Base-by-base conservation (phyloP, 2,888 invertebrate genomes). In the Cerastoderma edule region DNA sequence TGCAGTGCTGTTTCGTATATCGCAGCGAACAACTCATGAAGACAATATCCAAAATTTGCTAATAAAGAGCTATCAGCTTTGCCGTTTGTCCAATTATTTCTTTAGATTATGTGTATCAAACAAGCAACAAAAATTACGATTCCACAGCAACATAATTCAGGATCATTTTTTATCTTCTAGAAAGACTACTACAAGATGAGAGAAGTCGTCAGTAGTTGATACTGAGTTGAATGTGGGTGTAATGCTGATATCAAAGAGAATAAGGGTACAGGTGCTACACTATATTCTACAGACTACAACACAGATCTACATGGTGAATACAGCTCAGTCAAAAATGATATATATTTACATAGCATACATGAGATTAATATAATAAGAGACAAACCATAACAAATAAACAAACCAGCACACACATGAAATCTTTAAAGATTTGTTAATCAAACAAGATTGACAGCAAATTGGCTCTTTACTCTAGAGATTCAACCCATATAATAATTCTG, bases 221-320 rank as follows among this genome's bases (percentile, higher is more conserved):
- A 35, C 13, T 54, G 13, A 54, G 6, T 24, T 24, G 28, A 24
- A 28, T 16, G 54, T 16, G 16, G 16, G 6, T n/a, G 28, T 6
- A 24, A 22, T 5, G 16, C 22, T 54, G 3, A 27, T 24, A 24
- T 27, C 27, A 54, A 24, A 33, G 35, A 28, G 35, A 22, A 56
- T 35, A 60, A 35, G 19, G 19, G 35, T 19, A 32, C 19, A 57
- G 16, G 22, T 27, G 75, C 79, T 79, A 79, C 72, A 75, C 54
- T 66, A 68, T 69, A 60, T 70, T 54, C 63, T 72, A 79, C 70
- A 72, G 64, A 75, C 67, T 72, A 72, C 72, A 75, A 79, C 73
- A 75, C 66, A 73, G 46, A 75, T 72, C 73, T 75, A 75, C 72
- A 75, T 72, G 46, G 74, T 69, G 66, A 75, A 78, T 66, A 56